Evolutionary conservation across 2,888 invertebrate species (phyloP), one percentile per base, ranked within the genome.

Genomic region (Rhorus exstirpatorius): DNA sequence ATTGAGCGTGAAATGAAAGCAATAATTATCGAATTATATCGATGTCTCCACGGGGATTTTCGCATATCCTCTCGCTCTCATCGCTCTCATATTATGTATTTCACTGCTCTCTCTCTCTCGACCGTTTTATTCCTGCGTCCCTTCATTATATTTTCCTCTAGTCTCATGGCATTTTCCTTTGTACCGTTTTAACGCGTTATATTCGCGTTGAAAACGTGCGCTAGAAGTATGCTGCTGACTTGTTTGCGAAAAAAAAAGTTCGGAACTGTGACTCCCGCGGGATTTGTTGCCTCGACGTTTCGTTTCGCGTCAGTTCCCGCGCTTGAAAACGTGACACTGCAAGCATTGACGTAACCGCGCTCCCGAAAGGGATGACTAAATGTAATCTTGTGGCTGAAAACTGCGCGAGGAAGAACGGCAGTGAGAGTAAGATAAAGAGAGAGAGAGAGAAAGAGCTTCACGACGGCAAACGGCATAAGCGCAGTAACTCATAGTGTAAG

Each of bases 1-100:
- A 68, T 68, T 55, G 55, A 76, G 31, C n/a, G 55, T 38, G 38
- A 46, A 65, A 49, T 24, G 58, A 46, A 7, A 51, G 31, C 51
- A 65, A 65, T 51, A 68, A 71, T 38, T 8, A 41, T 41, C 63
- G 41, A 31, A 65, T 65, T 58, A 60, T 58, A 58, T 35, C 14
- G 19, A 41, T n/a, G 6, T 60, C 44, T 60, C 71, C 31, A n/a
- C 8, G 26, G 71, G 31, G 38, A 58, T 10, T 44, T 61, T 8
- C 8, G n/a, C n/a, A n/a, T n/a, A n/a, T 12, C 44, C 26, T 26
- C 53, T n/a, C 17, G 8, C 38, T 8, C 7, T 17, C 17, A 3
- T 10, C 38, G 19, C 12, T 51, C 44, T 31, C 14, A 14, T 67
- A 17, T 35, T 12, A 3, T 35, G 17, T 51, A 26, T 24, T 51